These are phyloP conservation scores for Salvator merianae DNA, from an alignment of 2,113 vertebrate genomes.

Conservation along the genomic window DNA sequence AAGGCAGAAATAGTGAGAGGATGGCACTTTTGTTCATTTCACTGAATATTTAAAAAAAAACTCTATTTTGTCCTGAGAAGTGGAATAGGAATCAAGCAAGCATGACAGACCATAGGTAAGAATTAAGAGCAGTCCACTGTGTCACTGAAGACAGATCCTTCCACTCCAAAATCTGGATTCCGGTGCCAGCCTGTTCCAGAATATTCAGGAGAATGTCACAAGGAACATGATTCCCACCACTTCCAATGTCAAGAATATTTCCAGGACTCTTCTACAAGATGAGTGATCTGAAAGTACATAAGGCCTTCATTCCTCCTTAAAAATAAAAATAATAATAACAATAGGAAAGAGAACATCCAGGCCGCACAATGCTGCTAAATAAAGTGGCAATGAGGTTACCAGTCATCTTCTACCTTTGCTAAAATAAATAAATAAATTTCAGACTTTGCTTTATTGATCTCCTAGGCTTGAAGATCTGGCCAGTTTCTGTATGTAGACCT, in stretches of 20 bases:
- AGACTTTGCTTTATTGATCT: not conserved
- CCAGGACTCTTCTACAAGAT: not conserved
- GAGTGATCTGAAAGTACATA: not conserved
- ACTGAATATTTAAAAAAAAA: not conserved
- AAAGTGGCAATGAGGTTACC: not conserved
- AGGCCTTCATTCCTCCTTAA: too few relatives aligned
- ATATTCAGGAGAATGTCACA: not conserved
- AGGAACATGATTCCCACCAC: too few relatives aligned
- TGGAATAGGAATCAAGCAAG: not conserved
- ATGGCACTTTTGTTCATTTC: slow-evolving; percentile 44
- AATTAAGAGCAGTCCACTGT: not conserved
- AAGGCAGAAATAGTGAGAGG: slow-evolving; percentile 46
- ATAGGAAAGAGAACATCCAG: not conserved
- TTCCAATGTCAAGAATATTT: too few relatives aligned
- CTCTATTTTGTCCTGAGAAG: not conserved
- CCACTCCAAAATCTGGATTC: not conserved
- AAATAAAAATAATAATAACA: too few relatives aligned
- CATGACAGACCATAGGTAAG: not conserved
- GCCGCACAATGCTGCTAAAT: not conserved
- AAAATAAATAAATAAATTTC: too few relatives aligned
- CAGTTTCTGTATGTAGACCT: too few relatives aligned
- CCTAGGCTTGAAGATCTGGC: too few relatives aligned
- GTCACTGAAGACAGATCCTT: too few relatives aligned
- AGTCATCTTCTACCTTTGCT: not conserved
- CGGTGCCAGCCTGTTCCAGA: not conserved